Conservation (phyloP, 2,113 vertebrate species). For the Entomyzon cyanotis region DNA sequence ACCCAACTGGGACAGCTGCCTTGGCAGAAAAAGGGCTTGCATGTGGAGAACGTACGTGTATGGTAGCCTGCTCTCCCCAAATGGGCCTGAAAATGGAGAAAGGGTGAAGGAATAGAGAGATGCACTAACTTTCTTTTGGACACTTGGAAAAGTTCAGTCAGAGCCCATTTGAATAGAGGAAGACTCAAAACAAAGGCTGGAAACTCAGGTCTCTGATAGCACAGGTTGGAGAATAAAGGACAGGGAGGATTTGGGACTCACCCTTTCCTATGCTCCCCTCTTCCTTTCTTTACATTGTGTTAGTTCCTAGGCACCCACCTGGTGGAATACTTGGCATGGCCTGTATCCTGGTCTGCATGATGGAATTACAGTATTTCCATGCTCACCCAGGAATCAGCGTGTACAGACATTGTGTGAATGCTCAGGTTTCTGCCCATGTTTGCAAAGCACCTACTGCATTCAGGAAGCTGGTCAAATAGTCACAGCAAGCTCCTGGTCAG, state of each 20-base stretch:
- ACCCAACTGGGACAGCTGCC: neutral
- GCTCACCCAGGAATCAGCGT: neutral
- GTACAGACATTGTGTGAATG: fast-evolving
- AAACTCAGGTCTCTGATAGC: neutral
- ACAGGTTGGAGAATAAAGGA: neutral
- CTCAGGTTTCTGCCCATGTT: neutral
- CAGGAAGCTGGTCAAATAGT: neutral
- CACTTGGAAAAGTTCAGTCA: neutral
- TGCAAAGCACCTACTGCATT: neutral
- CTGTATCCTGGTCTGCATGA: neutral
- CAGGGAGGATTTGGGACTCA: neutral
- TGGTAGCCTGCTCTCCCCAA: neutral
- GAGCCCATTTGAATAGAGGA: neutral
- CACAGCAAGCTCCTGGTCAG: neutral
- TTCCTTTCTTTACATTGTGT: neutral
- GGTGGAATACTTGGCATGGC: neutral
- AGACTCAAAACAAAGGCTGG: neutral
- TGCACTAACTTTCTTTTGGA: neutral
- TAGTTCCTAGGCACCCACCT: neutral
- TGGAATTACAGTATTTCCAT: neutral
- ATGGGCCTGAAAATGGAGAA: neutral
- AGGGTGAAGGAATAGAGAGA: neutral
- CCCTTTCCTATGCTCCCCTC: neutral
- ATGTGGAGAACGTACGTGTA: neutral
- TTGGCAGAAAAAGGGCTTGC: neutral